Percentiles rank a stretch among this genome's conserved stretches.
These are phyloP conservation scores for Dicranocentrus wangi DNA, from an alignment of 2,888 invertebrate genomes.

Conservation along the genomic window DNA sequence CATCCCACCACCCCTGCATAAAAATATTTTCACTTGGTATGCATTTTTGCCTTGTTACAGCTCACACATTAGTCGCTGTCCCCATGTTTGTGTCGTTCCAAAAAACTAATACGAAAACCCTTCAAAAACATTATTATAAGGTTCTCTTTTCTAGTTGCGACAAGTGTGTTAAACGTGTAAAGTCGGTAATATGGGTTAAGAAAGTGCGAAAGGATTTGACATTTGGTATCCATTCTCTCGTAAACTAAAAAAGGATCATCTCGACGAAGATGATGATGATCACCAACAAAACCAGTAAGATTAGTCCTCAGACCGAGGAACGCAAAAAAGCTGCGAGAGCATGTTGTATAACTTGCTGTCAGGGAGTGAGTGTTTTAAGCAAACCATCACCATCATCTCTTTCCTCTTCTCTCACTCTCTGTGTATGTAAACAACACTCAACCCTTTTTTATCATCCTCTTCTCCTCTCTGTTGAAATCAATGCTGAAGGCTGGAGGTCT, in stretches of 20 bases:
- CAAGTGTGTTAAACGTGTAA: slow-evolving; percentile 26
- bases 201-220: slow-evolving; percentile 63
- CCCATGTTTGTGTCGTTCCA: neutral
- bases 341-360: neutral
- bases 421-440: slow-evolving; percentile 25
- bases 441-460: slow-evolving; percentile 7
- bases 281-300: slow-evolving; percentile 50
- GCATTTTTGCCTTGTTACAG: too few species aligned
- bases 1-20: neutral
- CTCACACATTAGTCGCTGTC: too few species aligned
- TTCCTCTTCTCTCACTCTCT: neutral
- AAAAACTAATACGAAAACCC: too few species aligned
- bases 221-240: slow-evolving; percentile 56
- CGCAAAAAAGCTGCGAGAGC: neutral
- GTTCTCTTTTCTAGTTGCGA: too few species aligned
- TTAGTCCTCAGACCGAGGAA: slow-evolving; percentile 11
- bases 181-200: slow-evolving; percentile 60
- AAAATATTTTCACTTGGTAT: slow-evolving; percentile 23
- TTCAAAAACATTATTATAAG: too few species aligned
- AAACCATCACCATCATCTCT: neutral
- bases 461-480: slow-evolving; percentile 46
- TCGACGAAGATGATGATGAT: slow-evolving; percentile 29
- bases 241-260: slow-evolving; percentile 52
- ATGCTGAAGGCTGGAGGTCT: slow-evolving; percentile 62
- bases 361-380: slow-evolving; percentile 19